phyloP scores from a whole-genome alignment of 2,888 invertebrate species.

The Heliconius cydno region DNA sequence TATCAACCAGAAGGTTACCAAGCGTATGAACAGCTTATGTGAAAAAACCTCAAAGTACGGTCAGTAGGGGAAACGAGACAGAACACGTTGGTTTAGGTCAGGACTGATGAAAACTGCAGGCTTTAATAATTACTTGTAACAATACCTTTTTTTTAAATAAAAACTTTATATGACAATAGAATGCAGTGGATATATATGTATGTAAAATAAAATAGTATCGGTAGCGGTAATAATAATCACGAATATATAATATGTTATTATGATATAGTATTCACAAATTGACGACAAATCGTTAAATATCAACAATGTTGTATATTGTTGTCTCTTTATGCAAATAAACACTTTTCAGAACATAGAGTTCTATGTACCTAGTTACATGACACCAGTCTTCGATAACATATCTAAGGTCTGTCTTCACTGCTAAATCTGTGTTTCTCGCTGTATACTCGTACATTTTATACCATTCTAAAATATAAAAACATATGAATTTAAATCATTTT shows the following conservation, averaged over 20 bases:
- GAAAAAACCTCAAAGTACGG: constrained; percentile 56
- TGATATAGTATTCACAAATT: constrained; percentile 3
- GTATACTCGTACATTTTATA: no score
- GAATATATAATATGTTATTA: not conserved
- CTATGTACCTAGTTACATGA: constrained; percentile 4
- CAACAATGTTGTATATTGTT: not conserved
- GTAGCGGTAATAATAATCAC: constrained; percentile 2
- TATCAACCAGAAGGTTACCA: constrained; percentile 23
- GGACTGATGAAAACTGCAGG: constrained; percentile 44
- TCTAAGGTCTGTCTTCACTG: not conserved
- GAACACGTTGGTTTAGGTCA: constrained; percentile 67
- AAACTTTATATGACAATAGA: not conserved
- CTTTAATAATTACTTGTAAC: not conserved
- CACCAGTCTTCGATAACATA: not conserved
- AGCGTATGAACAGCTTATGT: constrained; percentile 14
- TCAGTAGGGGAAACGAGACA: constrained; percentile 63
- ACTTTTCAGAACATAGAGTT: constrained; percentile 4
- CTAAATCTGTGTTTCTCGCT: no score
- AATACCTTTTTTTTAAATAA: not conserved
- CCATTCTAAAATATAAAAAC: no score
- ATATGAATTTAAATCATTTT: no score
- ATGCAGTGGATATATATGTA: not conserved
- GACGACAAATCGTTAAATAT: not conserved
- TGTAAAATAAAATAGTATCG: not conserved
- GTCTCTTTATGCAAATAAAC: not conserved